These are phyloP conservation scores for Oryzias celebensis DNA, from an alignment of 2,113 vertebrate species.

Conservation along the genomic window DNA sequence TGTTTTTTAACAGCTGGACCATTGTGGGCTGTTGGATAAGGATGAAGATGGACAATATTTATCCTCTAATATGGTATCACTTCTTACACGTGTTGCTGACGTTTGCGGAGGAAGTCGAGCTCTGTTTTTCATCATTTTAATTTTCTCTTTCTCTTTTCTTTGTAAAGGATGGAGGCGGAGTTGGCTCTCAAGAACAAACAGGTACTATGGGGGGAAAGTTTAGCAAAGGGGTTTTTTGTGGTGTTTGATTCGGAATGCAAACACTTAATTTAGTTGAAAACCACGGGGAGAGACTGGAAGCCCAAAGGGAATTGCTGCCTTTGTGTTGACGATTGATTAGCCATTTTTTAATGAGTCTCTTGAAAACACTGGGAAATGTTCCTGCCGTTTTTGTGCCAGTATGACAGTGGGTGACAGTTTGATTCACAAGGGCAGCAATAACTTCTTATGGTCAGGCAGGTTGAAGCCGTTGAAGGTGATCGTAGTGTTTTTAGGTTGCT, in stretches of 20 bases:
- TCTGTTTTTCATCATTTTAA: not conserved
- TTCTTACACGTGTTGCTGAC: not conserved
- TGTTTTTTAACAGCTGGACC: constrained; percentile 34
- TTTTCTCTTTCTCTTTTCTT: constrained; percentile 25
- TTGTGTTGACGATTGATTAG: constrained; percentile 61
- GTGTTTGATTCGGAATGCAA: constrained; percentile 66
- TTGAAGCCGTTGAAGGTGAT: constrained; percentile 68
- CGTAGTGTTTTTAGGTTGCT: constrained; percentile 77
- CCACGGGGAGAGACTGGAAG: constrained; percentile 80
- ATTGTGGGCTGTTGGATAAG: constrained; percentile 27
- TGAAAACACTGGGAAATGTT: not conserved
- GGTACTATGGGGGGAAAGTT: constrained; percentile 85
- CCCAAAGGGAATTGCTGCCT: constrained; percentile 79
- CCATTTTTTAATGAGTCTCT: not conserved
- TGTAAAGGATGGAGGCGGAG: constrained; percentile 72
- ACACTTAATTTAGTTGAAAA: constrained; percentile 51
- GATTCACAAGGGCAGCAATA: constrained; percentile 74
- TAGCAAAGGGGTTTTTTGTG: constrained; percentile 43
- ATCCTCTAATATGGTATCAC: constrained; percentile 39
- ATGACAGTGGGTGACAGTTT: constrained; percentile 43
- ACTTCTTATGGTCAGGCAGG: constrained; percentile 46
- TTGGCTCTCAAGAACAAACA: constrained; percentile 80
- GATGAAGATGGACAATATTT: constrained; percentile 33
- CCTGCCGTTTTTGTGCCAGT: not conserved
- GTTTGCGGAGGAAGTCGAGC: not conserved